Conservation (phyloP, 2,888 invertebrate species). For the Ommatoiulus sabulosus region DNA sequence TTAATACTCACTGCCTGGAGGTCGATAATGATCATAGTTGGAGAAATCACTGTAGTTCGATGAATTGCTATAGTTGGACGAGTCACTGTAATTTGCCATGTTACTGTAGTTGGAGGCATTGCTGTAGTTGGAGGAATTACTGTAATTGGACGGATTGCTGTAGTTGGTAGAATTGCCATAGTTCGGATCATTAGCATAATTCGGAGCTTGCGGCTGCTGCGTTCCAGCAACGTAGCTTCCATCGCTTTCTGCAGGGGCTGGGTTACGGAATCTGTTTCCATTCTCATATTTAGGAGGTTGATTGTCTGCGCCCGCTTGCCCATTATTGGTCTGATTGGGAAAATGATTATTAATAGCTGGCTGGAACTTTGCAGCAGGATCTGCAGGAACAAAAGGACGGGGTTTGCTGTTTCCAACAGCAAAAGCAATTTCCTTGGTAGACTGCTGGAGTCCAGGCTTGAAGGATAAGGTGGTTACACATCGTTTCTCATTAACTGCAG, state of each 20-base stretch:
- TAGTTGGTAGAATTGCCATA: conserved; percentile 55
- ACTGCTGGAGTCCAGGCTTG: background rate
- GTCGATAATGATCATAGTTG: conserved; percentile 59
- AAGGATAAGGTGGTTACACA: background rate
- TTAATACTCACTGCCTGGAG: conserved; percentile 58
- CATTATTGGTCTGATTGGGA: background rate
- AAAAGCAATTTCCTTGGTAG: background rate
- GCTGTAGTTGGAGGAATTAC: conserved; percentile 61
- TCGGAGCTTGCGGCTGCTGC: conserved; percentile 26
- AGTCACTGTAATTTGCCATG: conserved; percentile 61
- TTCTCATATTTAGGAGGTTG: conserved; percentile 37
- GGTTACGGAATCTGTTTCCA: conserved; percentile 13
- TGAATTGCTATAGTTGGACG: conserved; percentile 61
- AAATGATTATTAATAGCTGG: conserved; percentile 11
- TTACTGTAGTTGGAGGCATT: conserved; percentile 61
- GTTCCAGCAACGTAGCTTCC: conserved; percentile 6
- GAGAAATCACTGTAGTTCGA: conserved; percentile 60
- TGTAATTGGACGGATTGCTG: conserved; percentile 60
- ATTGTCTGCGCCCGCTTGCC: background rate
- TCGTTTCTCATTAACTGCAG: background rate
- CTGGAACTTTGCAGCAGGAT: background rate
- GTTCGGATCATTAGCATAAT: conserved; percentile 53
- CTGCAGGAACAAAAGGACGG: conserved; percentile 3
- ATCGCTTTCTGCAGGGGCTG: conserved; percentile 28
- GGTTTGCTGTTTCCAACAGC: conserved; percentile 32